Evolutionary conservation across 2,797 vertebrate species (phyloP).

Genomic region (Acipenser oxyrinchus): DNA sequence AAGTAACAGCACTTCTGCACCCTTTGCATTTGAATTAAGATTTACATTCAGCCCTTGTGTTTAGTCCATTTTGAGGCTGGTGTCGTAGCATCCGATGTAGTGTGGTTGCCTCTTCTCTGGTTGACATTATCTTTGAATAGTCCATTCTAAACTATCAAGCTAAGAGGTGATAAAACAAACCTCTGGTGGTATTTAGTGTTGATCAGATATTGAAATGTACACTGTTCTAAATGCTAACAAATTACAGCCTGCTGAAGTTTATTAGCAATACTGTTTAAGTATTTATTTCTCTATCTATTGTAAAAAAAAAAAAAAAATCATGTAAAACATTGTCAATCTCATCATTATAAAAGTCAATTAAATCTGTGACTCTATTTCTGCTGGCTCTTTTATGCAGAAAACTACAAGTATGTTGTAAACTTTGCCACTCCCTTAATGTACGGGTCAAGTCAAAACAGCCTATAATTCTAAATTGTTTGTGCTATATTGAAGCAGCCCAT

Average conservation of each 20-base stretch:
- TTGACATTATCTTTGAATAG: not conserved
- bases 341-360: slow-evolving; percentile 53
- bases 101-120: slow-evolving; percentile 40
- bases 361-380: slow-evolving; percentile 48
- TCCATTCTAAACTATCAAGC: not conserved
- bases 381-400: slow-evolving; percentile 48
- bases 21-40: slow-evolving; percentile 78
- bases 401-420: slow-evolving; percentile 59
- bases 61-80: slow-evolving; percentile 76
- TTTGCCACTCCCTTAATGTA: slow-evolving; percentile 51
- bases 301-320: slow-evolving; percentile 30
- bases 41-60: slow-evolving; percentile 80
- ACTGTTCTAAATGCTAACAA: too few relatives aligned
- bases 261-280: too few relatives aligned
- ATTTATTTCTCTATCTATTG: too few relatives aligned
- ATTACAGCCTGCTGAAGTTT: too few relatives aligned
- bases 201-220: too few relatives aligned
- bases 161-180: slow-evolving; percentile 3
- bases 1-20: slow-evolving; percentile 70
- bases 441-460: slow-evolving; percentile 53
- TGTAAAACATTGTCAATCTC: slow-evolving; percentile 59
- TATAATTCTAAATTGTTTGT: slow-evolving; percentile 50
- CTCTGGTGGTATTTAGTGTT: not conserved
- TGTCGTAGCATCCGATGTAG: slow-evolving; percentile 68
- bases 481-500: slow-evolving; percentile 43